Percentiles rank a stretch among this genome's conserved stretches.
Evolutionary conservation across 2,797 vertebrate genomes (phyloP).

Genomic region (Chelon auratus): DNA sequence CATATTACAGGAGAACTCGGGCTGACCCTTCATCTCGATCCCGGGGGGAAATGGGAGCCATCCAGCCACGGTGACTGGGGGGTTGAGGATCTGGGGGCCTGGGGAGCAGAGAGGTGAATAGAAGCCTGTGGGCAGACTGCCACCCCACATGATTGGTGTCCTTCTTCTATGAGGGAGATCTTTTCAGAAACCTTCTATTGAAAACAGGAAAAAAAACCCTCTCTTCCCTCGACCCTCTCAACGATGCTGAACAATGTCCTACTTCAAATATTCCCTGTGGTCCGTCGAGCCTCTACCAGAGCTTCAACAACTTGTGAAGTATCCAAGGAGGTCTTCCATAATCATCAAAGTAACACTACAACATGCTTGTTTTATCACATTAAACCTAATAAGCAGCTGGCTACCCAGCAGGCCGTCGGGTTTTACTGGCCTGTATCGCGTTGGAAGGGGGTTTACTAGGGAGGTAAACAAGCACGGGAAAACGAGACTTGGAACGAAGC

Average conservation of each 20-base stretch:
- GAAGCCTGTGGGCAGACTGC: conserved; percentile 58
- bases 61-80: conserved; percentile 63
- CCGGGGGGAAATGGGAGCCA: conserved; percentile 77
- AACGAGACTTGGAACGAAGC: conserved; percentile 31
- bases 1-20: conserved; percentile 84
- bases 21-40: conserved; percentile 82
- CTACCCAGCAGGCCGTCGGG: conserved; percentile 51
- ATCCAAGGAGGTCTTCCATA: conserved; percentile 49
- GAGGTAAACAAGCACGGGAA: conserved; percentile 39
- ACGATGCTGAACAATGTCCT: conserved; percentile 27
- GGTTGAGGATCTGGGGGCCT: conserved; percentile 59
- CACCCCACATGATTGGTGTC: conserved; percentile 64
- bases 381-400: conserved; percentile 65
- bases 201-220: conserved; percentile 15
- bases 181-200: conserved; percentile 36
- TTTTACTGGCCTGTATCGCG: conserved; percentile 56
- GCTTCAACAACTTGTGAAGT: conserved; percentile 32
- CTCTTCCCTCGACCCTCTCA: conserved; percentile 12
- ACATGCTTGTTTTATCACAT: conserved; percentile 64
- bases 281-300: conserved; percentile 12
- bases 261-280: conserved; percentile 59
- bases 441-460: conserved; percentile 23
- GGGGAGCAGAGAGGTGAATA: conserved; percentile 56
- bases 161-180: conserved; percentile 50
- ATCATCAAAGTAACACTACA: conserved; percentile 63